phyloP scores from a whole-genome alignment of 1,140 invertebrate genomes.

The Leguminivora glycinivorella region DNA sequence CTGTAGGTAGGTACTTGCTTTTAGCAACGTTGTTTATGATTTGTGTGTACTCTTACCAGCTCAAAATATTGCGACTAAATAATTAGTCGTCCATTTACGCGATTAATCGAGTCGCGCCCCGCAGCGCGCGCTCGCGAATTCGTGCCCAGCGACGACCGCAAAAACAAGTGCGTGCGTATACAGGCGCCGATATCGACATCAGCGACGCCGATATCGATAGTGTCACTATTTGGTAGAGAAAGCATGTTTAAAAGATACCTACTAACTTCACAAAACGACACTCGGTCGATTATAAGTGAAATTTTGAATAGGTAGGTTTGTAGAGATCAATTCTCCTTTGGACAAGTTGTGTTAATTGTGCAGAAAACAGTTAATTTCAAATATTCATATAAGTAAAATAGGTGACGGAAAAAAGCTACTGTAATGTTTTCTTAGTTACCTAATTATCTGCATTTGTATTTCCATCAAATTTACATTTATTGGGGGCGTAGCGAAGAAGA shows the following conservation, averaged over 20 bases:
- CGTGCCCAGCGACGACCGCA: neutral
- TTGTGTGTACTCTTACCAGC: neutral
- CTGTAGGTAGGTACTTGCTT: too few relatives aligned
- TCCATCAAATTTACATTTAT: too few relatives aligned
- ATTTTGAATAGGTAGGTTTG: too few relatives aligned
- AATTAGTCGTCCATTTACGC: neutral
- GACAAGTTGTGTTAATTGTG: too few relatives aligned
- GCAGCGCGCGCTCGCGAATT: conserved; percentile 1
- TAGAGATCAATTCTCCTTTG: too few relatives aligned
- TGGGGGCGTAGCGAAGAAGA: too few relatives aligned
- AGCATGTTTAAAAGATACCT: too few relatives aligned
- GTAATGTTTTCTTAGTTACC: too few relatives aligned
- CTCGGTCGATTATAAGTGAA: neutral
- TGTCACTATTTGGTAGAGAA: neutral
- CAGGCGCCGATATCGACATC: neutral
- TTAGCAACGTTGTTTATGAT: neutral
- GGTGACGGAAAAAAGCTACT: too few relatives aligned
- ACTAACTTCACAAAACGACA: neutral
- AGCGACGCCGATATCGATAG: conserved; percentile 3
- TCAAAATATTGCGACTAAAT: neutral
- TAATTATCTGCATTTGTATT: too few relatives aligned
- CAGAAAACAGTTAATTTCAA: too few relatives aligned
- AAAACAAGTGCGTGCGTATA: neutral
- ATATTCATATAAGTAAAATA: too few relatives aligned
- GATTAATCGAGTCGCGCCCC: conserved; percentile 6